Evolutionary conservation across 2,797 vertebrate genomes (phyloP).

Genomic region (Thaleichthys pacificus): DNA sequence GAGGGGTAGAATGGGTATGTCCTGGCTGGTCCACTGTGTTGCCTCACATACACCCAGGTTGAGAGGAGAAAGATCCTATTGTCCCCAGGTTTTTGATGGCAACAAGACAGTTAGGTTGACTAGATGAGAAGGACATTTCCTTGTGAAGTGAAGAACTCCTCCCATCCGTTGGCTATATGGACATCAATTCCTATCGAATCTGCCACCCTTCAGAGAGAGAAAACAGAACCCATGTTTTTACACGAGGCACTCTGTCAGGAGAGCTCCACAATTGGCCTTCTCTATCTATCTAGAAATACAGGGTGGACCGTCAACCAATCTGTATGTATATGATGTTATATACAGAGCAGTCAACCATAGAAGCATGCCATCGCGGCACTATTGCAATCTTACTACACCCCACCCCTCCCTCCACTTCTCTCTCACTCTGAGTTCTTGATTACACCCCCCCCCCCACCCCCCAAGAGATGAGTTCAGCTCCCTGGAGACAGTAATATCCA

Average conservation of each 20-base stretch:
- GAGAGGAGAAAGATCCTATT: too few species aligned
- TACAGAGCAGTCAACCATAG: not conserved
- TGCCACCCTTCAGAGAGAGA: too few species aligned
- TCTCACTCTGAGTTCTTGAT: conserved; percentile 67
- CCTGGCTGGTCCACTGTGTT: not conserved
- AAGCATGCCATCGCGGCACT: not conserved
- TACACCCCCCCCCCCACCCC: conserved; percentile 50
- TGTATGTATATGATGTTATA: not conserved
- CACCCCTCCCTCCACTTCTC: conserved; percentile 15
- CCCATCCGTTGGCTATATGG: too few species aligned
- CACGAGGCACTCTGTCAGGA: too few species aligned
- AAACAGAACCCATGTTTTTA: too few species aligned
- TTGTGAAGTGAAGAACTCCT: too few species aligned
- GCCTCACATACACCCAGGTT: too few species aligned
- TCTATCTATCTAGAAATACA: not conserved
- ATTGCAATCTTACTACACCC: not conserved
- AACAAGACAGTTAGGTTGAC: too few species aligned
- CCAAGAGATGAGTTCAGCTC: conserved; percentile 65
- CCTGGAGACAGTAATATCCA: conserved; percentile 72
- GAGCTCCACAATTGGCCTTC: not conserved
- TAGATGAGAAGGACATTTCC: too few species aligned
- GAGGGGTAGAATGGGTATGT: not conserved
- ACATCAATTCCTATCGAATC: too few species aligned
- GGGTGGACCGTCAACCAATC: not conserved
- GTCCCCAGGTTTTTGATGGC: not conserved